Percentiles rank a stretch among this genome's conserved stretches.
Conservation (phyloP, 2,888 invertebrate genomes). For the Chydorus sphaericus region DNA sequence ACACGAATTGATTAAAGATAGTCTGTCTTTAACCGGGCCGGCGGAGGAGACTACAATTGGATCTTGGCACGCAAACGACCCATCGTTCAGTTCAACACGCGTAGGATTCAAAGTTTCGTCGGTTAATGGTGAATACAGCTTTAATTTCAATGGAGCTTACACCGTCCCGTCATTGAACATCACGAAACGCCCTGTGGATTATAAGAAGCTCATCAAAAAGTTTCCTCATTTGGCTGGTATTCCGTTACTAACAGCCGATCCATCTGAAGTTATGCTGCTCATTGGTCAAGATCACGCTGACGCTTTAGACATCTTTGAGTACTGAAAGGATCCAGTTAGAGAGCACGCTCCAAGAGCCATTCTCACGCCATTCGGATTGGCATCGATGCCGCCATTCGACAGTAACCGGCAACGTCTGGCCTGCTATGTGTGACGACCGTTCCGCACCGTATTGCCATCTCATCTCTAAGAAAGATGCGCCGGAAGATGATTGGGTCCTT, state of each 20-base stretch:
- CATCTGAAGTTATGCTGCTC: neutral
- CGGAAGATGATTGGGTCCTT: too few species aligned
- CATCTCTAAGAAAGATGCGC: too few species aligned
- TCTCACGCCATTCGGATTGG: neutral
- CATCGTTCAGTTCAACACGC: neutral
- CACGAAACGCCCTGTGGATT: neutral
- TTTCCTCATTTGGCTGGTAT: neutral
- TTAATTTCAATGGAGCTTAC: neutral
- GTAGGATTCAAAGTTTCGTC: neutral
- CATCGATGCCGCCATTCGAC: too few species aligned
- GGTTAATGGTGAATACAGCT: neutral
- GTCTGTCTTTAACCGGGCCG: constrained; percentile 6
- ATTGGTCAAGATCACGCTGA: neutral
- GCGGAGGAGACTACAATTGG: neutral
- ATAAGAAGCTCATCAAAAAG: neutral
- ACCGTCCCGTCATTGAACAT: neutral
- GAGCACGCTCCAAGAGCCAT: neutral
- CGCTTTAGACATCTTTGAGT: neutral
- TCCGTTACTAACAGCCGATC: neutral
- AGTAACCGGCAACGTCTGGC: too few species aligned
- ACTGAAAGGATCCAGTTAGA: neutral
- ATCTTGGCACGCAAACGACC: neutral
- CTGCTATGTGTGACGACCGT: too few species aligned
- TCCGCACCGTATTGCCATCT: neutral
- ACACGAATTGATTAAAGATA: neutral